These are phyloP conservation scores for Dicerorhinus sumatrensis DNA, from an alignment of 2,113 vertebrate genomes.

Conservation along the genomic window DNA sequence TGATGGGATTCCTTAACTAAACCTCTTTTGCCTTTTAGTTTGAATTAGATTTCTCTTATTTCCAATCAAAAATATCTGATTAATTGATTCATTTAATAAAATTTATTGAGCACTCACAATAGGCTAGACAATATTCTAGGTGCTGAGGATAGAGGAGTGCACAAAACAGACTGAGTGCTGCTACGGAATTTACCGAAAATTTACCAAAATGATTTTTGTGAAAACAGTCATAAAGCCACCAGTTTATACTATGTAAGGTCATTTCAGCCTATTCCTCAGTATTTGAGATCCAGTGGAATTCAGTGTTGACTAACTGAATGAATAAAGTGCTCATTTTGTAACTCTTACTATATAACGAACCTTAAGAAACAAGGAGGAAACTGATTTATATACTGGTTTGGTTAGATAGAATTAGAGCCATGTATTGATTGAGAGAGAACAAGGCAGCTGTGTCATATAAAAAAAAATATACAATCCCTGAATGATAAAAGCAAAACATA, in stretches of 20 bases:
- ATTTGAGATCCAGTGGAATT: neutral
- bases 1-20: neutral
- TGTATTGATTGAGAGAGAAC: neutral
- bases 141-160: neutral
- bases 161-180: neutral
- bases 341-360: neutral
- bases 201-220: neutral
- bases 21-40: neutral
- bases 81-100: neutral
- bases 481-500: conserved; percentile 32
- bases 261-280: neutral
- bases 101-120: neutral
- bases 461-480: neutral
- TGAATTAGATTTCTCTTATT: conserved; percentile 42
- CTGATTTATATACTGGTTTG: neutral
- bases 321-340: neutral
- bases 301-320: neutral
- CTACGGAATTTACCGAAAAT: neutral
- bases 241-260: neutral
- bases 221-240: neutral
- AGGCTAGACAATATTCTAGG: neutral
- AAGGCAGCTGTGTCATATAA: neutral
- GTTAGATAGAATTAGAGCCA: neutral
- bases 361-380: conserved; percentile 7
- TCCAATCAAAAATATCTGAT: neutral